Evolutionary conservation across 2,888 invertebrate species (phyloP).

Genomic region (Serrognathus titanus): DNA sequence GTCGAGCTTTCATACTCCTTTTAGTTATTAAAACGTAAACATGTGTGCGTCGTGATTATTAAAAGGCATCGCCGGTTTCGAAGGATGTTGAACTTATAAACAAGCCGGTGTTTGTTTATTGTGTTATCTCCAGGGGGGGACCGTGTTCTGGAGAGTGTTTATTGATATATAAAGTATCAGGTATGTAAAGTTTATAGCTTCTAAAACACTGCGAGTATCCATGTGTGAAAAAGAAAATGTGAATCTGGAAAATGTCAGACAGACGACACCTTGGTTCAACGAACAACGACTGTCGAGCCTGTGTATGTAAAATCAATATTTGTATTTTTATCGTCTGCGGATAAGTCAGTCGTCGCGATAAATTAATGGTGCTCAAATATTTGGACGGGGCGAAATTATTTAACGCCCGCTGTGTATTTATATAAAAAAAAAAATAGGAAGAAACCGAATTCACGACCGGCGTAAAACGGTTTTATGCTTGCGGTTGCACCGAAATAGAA

Average conservation of each 20-base stretch:
- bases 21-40: no score
- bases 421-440: no score
- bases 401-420: no score
- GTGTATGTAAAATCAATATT: neutral
- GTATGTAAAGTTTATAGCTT: constrained; percentile 16
- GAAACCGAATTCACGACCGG: no score
- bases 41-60: no score
- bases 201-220: constrained; percentile 14
- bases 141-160: constrained; percentile 13
- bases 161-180: constrained; percentile 15
- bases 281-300: constrained; percentile 2
- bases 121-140: constrained; percentile 5
- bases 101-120: constrained; percentile 9
- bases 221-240: constrained; percentile 21
- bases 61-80: neutral
- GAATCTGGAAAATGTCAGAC: constrained; percentile 22
- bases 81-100: constrained; percentile 12
- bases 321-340: no score
- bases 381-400: no score
- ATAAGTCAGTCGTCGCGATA: no score
- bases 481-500: no score
- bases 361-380: no score
- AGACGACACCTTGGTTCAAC: constrained; percentile 18
- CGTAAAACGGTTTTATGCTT: no score
- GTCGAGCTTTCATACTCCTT: no score